phyloP scores from a whole-genome alignment of 2,797 vertebrate species.

The Xiphorhynchus erythropygius region DNA sequence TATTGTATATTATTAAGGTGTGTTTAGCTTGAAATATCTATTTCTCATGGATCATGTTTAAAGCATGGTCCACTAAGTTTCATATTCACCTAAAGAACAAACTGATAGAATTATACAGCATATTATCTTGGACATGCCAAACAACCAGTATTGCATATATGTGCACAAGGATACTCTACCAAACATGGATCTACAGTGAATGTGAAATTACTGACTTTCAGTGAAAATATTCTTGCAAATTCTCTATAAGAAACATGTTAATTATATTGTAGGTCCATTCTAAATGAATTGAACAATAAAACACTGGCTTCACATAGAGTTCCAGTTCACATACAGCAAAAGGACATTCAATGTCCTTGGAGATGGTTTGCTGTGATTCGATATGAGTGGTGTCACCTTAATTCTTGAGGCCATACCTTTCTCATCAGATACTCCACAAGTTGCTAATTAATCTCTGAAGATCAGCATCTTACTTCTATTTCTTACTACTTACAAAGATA shows the following conservation, averaged over 20 bases:
- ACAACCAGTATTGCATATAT: neutral
- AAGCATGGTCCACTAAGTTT: neutral
- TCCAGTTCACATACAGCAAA: neutral
- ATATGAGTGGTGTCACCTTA: neutral
- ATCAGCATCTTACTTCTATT: neutral
- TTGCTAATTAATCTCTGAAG: neutral
- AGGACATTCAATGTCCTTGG: neutral
- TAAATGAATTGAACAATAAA: neutral
- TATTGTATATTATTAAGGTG: neutral
- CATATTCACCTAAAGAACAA: neutral
- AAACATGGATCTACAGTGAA: neutral
- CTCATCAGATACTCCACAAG: neutral
- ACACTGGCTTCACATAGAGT: neutral
- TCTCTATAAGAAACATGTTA: neutral
- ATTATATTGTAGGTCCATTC: neutral
- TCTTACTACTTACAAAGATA: neutral
- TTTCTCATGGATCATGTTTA: neutral
- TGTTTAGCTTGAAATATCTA: neutral
- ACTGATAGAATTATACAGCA: neutral
- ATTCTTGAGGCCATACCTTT: neutral
- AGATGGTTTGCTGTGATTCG: neutral
- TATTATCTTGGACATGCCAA: neutral
- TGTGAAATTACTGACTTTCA: neutral
- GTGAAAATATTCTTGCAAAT: neutral
- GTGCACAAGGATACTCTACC: neutral